phyloP scores from a whole-genome alignment of 2,888 invertebrate genomes.

The Sepiola atlantica region DNA sequence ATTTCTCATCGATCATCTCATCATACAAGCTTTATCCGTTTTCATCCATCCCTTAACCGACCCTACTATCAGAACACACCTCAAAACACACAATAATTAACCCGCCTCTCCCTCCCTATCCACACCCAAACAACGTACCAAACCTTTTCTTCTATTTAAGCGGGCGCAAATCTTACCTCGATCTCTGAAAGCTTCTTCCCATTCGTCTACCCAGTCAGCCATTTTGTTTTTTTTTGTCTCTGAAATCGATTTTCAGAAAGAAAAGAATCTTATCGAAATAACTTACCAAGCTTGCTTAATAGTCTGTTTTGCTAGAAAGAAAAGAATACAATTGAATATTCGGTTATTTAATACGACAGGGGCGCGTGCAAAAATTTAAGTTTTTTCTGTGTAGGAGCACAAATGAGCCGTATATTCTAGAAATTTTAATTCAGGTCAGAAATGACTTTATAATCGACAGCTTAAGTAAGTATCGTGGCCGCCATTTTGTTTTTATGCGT shows the following conservation, averaged over 20 bases:
- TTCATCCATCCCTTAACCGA: neutral
- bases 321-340: neutral
- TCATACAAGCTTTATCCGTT: conserved; percentile 4
- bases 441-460: too few species aligned
- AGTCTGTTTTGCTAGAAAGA: neutral
- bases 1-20: conserved; percentile 23
- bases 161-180: neutral
- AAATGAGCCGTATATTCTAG: neutral
- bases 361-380: too few species aligned
- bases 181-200: neutral
- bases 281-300: neutral
- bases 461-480: too few species aligned
- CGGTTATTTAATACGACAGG: neutral
- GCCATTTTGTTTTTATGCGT: too few species aligned
- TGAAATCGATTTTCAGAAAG: neutral
- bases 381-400: neutral
- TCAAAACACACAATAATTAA: neutral
- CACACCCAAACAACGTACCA: neutral
- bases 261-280: neutral
- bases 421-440: too few species aligned
- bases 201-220: neutral
- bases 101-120: too few species aligned
- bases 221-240: neutral
- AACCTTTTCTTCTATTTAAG: neutral
- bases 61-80: neutral